phyloP scores from a whole-genome alignment of 1,140 invertebrate genomes.

The Gryon sp. region DNA sequence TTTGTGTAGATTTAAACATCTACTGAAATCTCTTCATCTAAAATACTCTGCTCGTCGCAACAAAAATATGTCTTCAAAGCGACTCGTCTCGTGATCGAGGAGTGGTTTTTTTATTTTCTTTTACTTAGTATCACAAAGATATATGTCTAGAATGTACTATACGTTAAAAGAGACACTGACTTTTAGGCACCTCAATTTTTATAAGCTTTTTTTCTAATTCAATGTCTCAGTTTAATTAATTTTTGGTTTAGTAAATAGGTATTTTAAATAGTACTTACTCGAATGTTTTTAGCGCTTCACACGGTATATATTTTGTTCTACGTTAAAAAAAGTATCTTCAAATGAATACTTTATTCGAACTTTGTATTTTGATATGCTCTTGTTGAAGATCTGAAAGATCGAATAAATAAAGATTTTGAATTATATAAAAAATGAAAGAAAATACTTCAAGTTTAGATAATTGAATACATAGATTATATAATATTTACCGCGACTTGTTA shows the following conservation, averaged over 20 bases:
- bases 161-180: conserved; percentile 33
- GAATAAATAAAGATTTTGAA: too few relatives aligned
- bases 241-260: too few relatives aligned
- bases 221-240: too few relatives aligned
- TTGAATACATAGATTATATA: too few relatives aligned
- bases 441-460: too few relatives aligned
- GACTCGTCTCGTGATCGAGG: conserved; percentile 67
- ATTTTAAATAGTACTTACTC: conserved; percentile 1
- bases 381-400: not conserved
- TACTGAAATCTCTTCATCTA: conserved; percentile 25
- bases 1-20: conserved; percentile 14
- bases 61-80: conserved; percentile 67
- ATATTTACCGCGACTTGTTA: too few relatives aligned
- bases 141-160: conserved; percentile 67
- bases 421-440: too few relatives aligned
- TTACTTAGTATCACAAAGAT: conserved; percentile 75
- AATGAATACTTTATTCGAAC: conserved; percentile 3
- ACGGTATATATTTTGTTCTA: too few relatives aligned
- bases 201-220: not conserved
- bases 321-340: too few relatives aligned
- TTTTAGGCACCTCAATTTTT: conserved; percentile 29
- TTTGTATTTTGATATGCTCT: conserved; percentile 12
- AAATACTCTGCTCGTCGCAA: conserved; percentile 44
- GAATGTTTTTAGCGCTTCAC: not conserved
- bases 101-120: conserved; percentile 58